Evolutionary conservation across 2,888 invertebrate genomes (phyloP).

Genomic region (Watsonalla cultraria): DNA sequence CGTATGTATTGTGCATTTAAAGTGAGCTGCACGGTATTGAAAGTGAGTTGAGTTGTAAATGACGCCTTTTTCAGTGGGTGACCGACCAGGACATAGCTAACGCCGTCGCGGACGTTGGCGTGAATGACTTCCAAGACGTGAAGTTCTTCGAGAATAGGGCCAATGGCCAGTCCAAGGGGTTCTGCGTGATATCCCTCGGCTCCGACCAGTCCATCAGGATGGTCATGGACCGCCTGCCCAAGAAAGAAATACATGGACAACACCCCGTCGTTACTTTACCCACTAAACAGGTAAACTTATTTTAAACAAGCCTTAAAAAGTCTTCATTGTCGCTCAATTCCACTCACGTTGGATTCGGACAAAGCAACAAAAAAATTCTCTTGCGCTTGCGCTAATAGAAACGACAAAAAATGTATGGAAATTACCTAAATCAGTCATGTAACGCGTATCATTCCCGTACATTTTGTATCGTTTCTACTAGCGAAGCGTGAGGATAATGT

Average conservation of each 20-base stretch:
- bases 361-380: too few relatives aligned
- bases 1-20: constrained; percentile 26
- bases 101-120: constrained; percentile 91
- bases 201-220: constrained; percentile 93
- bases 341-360: too few relatives aligned
- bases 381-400: too few relatives aligned
- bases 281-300: constrained; percentile 87
- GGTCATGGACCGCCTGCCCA: constrained; percentile 96
- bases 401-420: too few relatives aligned
- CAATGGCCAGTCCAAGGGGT: constrained; percentile 99
- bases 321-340: too few relatives aligned
- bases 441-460: too few relatives aligned
- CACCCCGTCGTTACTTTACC: constrained; percentile 96
- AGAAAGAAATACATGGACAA: constrained; percentile 97
- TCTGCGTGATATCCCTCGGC: constrained; percentile 96
- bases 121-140: constrained; percentile 96
- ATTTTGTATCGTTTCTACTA: too few relatives aligned
- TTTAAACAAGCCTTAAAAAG: neutral
- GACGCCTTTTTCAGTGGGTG: constrained; percentile 90
- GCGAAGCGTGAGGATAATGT: too few relatives aligned
- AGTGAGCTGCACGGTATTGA: constrained; percentile 22
- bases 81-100: constrained; percentile 97
- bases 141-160: constrained; percentile 99
- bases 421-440: too few relatives aligned
- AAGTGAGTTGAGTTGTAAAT: constrained; percentile 56